Base-by-base conservation (phyloP, 35 echinoderm and acorn worm species). In the Patiria miniata region DNA sequence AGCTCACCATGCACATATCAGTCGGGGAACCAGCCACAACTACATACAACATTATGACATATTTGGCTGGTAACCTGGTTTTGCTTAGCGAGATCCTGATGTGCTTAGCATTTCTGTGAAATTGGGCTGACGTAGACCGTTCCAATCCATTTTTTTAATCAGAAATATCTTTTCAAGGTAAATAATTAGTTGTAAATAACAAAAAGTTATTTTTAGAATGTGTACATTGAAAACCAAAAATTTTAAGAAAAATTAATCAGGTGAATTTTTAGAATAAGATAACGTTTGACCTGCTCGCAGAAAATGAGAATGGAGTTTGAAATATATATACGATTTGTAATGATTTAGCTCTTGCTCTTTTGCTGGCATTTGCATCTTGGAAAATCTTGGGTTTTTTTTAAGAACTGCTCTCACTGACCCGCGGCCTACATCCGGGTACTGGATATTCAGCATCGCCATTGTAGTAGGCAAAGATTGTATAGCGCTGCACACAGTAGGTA, bases 31-130 rank as follows among this genome's bases (percentile, higher is more conserved):
- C 65, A 28, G 29, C 34, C 34, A 28, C 65, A 73, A 2, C 7
- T 22, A 23, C 19, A 32, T 14, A 10, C 14, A 32, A 23, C 34
- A 34, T 32, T 32, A 28, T 30, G 61, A 1, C 9, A 68, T 68
- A 29, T 22, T 68, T 68, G 32, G 61, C 61, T 3, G 61, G 61
- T 68, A 68, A 68, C n/a, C 61, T 68, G n/a, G 8, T 68, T 68
- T 23, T 22, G 61, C n/a, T 68, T 0, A 68, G 22, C 61, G 26
- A 2, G 23, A 0, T 58, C 32, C n/a, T 18, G 1, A 22, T 73
- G 65, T 15, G 22, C 2, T 36, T 14, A 73, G 65, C 65, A 73
- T 18, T 4, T 73, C 29, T 73, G 8, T 73, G 21, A 73, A 73
- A 7, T 73, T 73, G 21, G 9, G 65, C 15, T 23, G 26, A 73